A percentile compares a stretch with the other conserved stretches of the same genome.
Conservation (phyloP, 2,797 vertebrate species). For the Potorous gilbertii region DNA sequence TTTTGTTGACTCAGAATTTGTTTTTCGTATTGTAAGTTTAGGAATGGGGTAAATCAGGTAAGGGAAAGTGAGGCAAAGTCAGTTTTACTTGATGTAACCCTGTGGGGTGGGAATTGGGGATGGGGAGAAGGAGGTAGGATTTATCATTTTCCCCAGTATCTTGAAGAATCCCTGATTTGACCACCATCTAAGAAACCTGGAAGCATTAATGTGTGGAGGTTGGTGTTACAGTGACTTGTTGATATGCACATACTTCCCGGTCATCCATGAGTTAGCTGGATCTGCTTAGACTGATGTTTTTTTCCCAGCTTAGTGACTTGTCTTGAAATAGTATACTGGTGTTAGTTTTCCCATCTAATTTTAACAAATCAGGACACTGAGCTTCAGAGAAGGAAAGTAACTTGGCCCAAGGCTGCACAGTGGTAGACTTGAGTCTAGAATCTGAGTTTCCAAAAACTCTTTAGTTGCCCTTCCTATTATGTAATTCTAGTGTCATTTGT, state of each 20-base stretch:
- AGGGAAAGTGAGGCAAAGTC: not conserved
- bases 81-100: not conserved
- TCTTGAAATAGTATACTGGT: not conserved
- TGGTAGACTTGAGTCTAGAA: not conserved
- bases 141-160: not conserved
- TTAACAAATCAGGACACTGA: not conserved
- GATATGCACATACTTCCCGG: not conserved
- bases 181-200: not conserved
- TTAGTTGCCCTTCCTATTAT: not conserved
- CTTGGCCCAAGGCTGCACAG: not conserved
- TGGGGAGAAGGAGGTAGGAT: not conserved
- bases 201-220: not conserved
- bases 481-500: not conserved
- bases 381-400: not conserved
- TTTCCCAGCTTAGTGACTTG: not conserved
- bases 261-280: not conserved
- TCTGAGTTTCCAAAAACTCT: not conserved
- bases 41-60: too few species aligned
- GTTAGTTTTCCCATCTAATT: not conserved
- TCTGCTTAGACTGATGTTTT: not conserved
- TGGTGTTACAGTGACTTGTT: not conserved
- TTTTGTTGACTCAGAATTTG: conserved; percentile 35
- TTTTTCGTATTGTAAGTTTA: not conserved
- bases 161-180: not conserved
- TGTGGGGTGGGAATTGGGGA: not conserved